A percentile compares a stretch with the other conserved stretches of the same genome.
Evolutionary conservation across 2,797 vertebrate genomes (phyloP).

Genomic region (Perdix hodgsoniae): DNA sequence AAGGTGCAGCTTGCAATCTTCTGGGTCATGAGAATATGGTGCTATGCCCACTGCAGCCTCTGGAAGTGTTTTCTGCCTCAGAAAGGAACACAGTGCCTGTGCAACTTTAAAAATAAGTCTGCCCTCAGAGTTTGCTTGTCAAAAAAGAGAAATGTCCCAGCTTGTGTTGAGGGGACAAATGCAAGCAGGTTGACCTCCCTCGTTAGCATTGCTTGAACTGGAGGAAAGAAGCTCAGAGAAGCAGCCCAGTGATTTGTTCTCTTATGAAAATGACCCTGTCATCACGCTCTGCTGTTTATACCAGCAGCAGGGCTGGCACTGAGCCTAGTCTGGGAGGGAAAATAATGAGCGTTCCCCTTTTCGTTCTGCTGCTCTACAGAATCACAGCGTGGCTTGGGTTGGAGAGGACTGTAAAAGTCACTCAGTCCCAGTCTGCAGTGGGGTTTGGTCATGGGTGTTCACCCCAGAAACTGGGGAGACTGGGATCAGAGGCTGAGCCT

Average conservation of each 20-base stretch:
- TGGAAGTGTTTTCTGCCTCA: background rate
- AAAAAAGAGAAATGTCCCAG: conserved; percentile 8
- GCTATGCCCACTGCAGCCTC: background rate
- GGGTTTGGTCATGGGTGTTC: no score
- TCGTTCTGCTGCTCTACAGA: background rate
- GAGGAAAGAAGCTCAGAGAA: background rate
- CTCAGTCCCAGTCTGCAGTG: no score
- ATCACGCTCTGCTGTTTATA: conserved; percentile 18
- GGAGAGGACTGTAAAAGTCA: background rate
- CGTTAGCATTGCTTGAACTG: conserved; percentile 29
- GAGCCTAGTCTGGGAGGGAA: background rate
- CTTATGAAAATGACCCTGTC: conserved; percentile 52
- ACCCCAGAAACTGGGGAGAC: background rate
- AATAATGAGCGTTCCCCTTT: background rate
- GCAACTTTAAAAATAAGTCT: background rate
- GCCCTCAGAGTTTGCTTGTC: background rate
- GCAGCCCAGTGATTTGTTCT: conserved; percentile 31
- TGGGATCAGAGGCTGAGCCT: background rate
- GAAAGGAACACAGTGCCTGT: background rate
- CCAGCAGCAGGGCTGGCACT: background rate
- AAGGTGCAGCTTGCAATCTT: background rate
- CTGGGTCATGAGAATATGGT: background rate
- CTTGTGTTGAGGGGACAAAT: background rate
- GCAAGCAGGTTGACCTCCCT: conserved; percentile 8
- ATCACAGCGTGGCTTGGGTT: background rate